Evolutionary conservation across 2,113 vertebrate genomes (phyloP).

Genomic region (Chaetorhynchus papuensis): DNA sequence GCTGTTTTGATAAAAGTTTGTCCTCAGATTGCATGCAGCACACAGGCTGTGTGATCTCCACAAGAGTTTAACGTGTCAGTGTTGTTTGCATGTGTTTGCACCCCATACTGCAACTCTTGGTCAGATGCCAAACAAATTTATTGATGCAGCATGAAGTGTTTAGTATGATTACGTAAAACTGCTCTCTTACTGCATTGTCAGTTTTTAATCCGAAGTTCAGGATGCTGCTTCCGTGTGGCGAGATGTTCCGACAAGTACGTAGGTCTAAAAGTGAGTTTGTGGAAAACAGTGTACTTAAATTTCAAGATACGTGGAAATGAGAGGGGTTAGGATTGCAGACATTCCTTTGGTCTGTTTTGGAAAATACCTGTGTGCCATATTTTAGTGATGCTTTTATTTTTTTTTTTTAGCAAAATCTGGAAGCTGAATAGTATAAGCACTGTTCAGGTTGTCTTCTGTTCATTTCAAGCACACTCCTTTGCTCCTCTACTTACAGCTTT

Average conservation of each 20-base stretch:
- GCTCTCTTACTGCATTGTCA: not conserved
- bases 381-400: not conserved
- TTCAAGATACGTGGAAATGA: not conserved
- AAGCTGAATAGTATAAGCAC: not conserved
- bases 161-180: not conserved
- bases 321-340: not conserved
- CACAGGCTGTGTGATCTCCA: not conserved
- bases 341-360: not conserved
- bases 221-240: not conserved
- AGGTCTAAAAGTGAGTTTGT: not conserved
- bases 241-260: not conserved
- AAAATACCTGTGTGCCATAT: not conserved
- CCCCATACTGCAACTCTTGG: not conserved
- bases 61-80: not conserved
- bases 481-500: not conserved
- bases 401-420: not conserved
- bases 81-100: not conserved
- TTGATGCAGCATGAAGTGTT: not conserved
- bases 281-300: not conserved
- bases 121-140: not conserved
- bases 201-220: not conserved
- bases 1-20: not conserved
- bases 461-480: not conserved
- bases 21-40: not conserved
- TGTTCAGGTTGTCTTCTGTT: not conserved